Evolutionary conservation across 2,113 vertebrate genomes (phyloP).

Genomic region (Pterophyllum scalare): DNA sequence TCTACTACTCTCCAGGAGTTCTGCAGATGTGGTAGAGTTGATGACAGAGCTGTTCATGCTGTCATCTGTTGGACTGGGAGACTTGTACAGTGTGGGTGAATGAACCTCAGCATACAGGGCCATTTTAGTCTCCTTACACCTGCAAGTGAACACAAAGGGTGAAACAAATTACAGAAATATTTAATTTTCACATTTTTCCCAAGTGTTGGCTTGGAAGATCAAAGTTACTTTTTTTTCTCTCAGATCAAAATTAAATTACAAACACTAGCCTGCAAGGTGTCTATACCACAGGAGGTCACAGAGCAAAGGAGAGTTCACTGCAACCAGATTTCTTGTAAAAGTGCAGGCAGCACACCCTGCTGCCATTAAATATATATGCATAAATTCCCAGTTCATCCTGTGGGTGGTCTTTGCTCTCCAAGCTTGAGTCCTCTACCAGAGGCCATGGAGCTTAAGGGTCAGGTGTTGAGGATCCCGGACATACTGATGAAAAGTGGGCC

Average conservation of each 20-base stretch:
- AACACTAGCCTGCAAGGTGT: not conserved
- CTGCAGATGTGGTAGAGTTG: constrained; percentile 9
- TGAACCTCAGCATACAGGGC: constrained; percentile 70
- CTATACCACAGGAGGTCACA: not conserved
- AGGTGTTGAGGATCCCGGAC: too few species aligned
- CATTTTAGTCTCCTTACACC: constrained; percentile 75
- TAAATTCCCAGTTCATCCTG: too few species aligned
- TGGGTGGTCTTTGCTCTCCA: too few species aligned
- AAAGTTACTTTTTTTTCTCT: not conserved
- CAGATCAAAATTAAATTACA: not conserved
- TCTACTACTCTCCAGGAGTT: not conserved
- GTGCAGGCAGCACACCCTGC: too few species aligned
- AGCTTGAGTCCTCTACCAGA: too few species aligned
- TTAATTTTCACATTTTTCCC: not conserved
- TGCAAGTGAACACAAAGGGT: constrained; percentile 31
- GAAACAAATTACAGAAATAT: not conserved
- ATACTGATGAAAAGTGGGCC: too few species aligned
- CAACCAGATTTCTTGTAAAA: too few species aligned
- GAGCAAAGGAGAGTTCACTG: too few species aligned
- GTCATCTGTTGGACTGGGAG: constrained; percentile 7
- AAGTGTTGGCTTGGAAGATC: not conserved
- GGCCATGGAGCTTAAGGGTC: too few species aligned
- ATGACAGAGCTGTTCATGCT: not conserved
- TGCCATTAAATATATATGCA: too few species aligned
- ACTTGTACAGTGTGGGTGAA: constrained; percentile 58